These are phyloP conservation scores for Archips xylosteana DNA, from an alignment of 2,888 invertebrate species.

Conservation along the genomic window DNA sequence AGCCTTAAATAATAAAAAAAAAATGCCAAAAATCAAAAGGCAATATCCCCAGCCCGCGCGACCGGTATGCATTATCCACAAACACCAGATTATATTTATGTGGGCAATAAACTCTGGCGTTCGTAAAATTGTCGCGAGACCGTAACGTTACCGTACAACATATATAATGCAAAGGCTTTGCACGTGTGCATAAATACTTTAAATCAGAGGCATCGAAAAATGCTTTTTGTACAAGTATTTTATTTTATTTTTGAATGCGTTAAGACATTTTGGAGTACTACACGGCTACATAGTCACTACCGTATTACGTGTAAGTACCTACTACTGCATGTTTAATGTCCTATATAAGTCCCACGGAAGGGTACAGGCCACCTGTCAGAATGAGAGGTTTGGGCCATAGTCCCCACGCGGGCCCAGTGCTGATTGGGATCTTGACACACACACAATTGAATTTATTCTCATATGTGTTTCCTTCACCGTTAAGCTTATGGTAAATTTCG, in stretches of 20 bases:
- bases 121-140: slow-evolving; percentile 29
- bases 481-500: no score
- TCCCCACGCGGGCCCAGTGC: no score
- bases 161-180: slow-evolving; percentile 1
- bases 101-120: slow-evolving; percentile 27
- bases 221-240: background rate
- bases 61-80: slow-evolving; percentile 21
- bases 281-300: no score
- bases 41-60: slow-evolving; percentile 17
- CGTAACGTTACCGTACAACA: background rate
- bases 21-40: slow-evolving; percentile 13
- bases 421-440: no score
- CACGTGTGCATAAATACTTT: background rate
- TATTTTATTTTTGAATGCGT: background rate
- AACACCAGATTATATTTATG: slow-evolving; percentile 39
- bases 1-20: background rate
- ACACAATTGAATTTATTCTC: no score
- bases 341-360: no score
- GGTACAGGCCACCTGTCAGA: no score
- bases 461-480: no score
- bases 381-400: no score
- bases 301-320: no score
- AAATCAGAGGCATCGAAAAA: background rate
- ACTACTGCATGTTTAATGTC: no score
- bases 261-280: no score